phyloP scores from a whole-genome alignment of 1,140 invertebrate species.

The Leptinotarsa undecemlineata region DNA sequence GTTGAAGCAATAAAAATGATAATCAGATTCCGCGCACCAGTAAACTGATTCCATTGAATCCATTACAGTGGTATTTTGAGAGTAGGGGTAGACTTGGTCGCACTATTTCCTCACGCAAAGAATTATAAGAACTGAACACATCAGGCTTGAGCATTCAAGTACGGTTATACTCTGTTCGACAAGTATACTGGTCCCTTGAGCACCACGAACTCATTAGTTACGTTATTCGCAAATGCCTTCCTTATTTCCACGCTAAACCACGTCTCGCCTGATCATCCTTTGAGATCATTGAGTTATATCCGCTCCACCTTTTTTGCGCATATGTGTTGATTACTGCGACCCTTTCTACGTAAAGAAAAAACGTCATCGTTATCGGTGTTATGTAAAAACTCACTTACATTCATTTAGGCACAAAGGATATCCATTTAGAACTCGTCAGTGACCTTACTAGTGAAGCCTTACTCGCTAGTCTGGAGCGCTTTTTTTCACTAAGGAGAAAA shows the following conservation, averaged over 20 bases:
- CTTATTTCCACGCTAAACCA: constrained; percentile 34
- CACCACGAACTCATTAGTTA: not conserved
- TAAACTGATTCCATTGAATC: not conserved
- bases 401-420: not conserved
- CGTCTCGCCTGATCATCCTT: constrained; percentile 22
- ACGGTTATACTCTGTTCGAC: not conserved
- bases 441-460: not conserved
- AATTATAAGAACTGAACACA: not conserved
- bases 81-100: not conserved
- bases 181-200: not conserved
- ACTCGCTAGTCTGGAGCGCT: not conserved
- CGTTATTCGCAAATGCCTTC: constrained; percentile 18
- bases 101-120: not conserved
- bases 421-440: not conserved
- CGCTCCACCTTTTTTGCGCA: constrained; percentile 39
- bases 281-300: constrained; percentile 26
- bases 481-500: not conserved
- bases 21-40: not conserved
- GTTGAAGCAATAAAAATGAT: not conserved
- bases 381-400: not conserved
- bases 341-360: constrained; percentile 25
- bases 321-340: constrained; percentile 19
- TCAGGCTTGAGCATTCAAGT: not conserved
- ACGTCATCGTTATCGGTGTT: not conserved
- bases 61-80: not conserved